A percentile compares a stretch with the other conserved stretches of the same genome.
These are phyloP conservation scores for Cynaeus angustus DNA, from an alignment of 2,888 invertebrate genomes.

Conservation along the genomic window DNA sequence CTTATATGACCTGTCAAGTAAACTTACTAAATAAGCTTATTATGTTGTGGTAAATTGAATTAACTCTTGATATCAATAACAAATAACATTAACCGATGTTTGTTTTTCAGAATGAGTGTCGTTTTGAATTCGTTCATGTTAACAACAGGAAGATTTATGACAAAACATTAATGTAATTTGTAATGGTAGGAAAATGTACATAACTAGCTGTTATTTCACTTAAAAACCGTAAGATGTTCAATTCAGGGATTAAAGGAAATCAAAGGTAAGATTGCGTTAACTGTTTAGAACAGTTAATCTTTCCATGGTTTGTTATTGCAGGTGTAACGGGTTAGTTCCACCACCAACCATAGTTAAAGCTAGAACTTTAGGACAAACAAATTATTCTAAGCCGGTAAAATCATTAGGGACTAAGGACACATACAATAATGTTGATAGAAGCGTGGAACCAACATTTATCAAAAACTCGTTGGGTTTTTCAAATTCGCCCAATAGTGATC, in stretches of 20 bases:
- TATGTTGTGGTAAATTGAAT: slow-evolving; percentile 63
- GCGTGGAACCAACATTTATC: slow-evolving; percentile 50
- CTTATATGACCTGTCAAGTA: slow-evolving; percentile 68
- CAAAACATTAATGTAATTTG: slow-evolving; percentile 44
- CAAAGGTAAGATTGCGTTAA: slow-evolving; percentile 59
- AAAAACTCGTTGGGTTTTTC: slow-evolving; percentile 52
- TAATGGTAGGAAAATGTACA: slow-evolving; percentile 51
- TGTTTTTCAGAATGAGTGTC: slow-evolving; percentile 40
- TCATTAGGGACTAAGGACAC: slow-evolving; percentile 56
- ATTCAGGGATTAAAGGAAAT: slow-evolving; percentile 65
- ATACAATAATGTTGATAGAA: slow-evolving; percentile 56
- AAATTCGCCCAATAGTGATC: slow-evolving; percentile 50
- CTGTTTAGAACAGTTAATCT: background rate
- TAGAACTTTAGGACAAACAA: slow-evolving; percentile 56
- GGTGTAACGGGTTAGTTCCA: slow-evolving; percentile 63
- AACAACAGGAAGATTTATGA: slow-evolving; percentile 33
- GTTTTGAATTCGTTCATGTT: slow-evolving; percentile 8
- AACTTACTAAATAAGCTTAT: slow-evolving; percentile 63
- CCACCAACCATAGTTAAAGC: slow-evolving; percentile 57
- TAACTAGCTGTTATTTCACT: slow-evolving; percentile 39
- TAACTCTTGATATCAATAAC: slow-evolving; percentile 48
- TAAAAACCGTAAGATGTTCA: slow-evolving; percentile 66
- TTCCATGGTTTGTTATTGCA: slow-evolving; percentile 51
- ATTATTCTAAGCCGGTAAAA: slow-evolving; percentile 52
- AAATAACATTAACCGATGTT: slow-evolving; percentile 17